phyloP scores from a whole-genome alignment of 2,113 vertebrate species.

The Serinus canaria region DNA sequence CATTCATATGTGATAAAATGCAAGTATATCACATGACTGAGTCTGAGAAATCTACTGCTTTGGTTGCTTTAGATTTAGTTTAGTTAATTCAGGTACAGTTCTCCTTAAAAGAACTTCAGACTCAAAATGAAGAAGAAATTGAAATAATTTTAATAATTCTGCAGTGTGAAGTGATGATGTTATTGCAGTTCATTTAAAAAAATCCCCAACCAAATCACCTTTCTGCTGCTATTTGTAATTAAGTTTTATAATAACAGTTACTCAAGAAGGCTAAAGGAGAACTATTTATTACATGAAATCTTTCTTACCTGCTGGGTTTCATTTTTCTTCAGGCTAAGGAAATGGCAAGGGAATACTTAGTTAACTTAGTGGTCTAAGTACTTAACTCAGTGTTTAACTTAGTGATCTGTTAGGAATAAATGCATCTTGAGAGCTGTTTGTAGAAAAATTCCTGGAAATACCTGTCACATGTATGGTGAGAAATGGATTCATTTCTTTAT shows the following conservation, averaged over 20 bases:
- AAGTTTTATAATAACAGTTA: neutral
- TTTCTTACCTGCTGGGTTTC: neutral
- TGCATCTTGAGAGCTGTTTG: neutral
- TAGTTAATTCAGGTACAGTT: neutral
- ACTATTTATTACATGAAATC: neutral
- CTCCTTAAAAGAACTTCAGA: neutral
- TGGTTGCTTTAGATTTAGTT: neutral
- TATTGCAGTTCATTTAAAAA: neutral
- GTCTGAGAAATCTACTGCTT: neutral
- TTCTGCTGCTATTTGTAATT: neutral
- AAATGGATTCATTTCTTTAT: neutral
- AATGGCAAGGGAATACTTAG: neutral
- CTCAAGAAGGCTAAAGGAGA: neutral
- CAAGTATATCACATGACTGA: neutral
- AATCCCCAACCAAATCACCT: neutral
- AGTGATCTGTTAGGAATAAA: neutral
- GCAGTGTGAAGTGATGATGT: neutral
- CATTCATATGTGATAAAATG: neutral
- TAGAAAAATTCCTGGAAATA: neutral
- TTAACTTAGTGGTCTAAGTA: neutral
- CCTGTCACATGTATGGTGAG: neutral
- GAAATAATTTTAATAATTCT: neutral
- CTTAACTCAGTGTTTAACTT: neutral
- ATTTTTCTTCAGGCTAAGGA: neutral
- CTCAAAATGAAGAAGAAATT: neutral